These are phyloP conservation scores for Cynoglossus semilaevis DNA, from an alignment of 2,113 vertebrate species.

Conservation along the genomic window DNA sequence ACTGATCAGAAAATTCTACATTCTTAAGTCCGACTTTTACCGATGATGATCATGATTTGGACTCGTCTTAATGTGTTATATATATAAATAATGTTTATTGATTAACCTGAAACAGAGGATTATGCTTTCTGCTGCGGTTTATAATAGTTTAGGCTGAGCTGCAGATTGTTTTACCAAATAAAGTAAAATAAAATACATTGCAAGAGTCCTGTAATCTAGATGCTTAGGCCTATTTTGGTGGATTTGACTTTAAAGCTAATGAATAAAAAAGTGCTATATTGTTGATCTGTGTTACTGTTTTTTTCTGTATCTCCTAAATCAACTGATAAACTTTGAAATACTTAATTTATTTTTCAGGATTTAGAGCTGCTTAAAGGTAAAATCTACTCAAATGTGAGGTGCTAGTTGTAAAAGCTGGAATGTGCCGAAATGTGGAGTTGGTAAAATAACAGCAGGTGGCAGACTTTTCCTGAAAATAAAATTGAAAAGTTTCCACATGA, in stretches of 20 bases:
- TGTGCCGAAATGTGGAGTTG: no score
- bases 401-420: no score
- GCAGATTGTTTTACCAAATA: conserved; percentile 6
- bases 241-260: conserved; percentile 19
- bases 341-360: conserved; percentile 20
- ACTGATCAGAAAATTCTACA: neutral
- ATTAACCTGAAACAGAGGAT: neutral
- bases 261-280: conserved; percentile 26
- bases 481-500: no score
- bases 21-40: conserved; percentile 8
- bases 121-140: conserved; percentile 11
- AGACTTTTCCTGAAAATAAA: no score
- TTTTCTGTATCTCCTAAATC: conserved; percentile 27
- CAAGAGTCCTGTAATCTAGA: conserved; percentile 2
- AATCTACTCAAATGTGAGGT: conserved; percentile 28
- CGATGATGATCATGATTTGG: no score
- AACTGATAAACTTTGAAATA: conserved; percentile 15
- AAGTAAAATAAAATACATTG: conserved; percentile 5
- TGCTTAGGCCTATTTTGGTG: conserved; percentile 11
- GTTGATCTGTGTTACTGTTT: conserved; percentile 30
- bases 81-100: neutral
- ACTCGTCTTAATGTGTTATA: no score
- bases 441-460: no score
- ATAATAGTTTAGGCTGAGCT: conserved; percentile 3
- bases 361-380: conserved; percentile 16